Evolutionary conservation across 2,888 invertebrate genomes (phyloP).

Genomic region (Cylindroiulus punctatus): DNA sequence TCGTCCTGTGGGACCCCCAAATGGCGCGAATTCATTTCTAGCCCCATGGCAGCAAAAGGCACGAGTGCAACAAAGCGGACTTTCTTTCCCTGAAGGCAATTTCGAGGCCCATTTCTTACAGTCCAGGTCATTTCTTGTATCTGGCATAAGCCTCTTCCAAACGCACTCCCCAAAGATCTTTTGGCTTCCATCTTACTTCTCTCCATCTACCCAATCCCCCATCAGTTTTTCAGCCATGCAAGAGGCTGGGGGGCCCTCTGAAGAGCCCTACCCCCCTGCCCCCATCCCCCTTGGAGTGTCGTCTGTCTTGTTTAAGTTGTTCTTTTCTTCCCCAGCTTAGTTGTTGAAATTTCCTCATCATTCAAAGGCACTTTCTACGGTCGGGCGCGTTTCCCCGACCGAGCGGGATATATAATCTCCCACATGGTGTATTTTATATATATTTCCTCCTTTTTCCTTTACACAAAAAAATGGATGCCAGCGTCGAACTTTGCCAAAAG

Average conservation of each 20-base stretch:
- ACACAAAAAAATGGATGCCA: neutral
- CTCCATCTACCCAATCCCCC: conserved; percentile 7
- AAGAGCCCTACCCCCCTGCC: too few relatives aligned
- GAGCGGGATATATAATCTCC: neutral
- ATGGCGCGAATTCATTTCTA: neutral
- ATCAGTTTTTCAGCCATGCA: conserved; percentile 10
- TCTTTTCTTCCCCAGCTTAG: neutral
- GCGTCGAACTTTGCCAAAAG: conserved; percentile 16
- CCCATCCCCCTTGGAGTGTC: neutral
- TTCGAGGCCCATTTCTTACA: neutral
- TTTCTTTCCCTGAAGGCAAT: neutral
- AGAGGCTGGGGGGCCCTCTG: too few relatives aligned
- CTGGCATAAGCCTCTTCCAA: neutral
- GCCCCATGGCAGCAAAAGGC: conserved; percentile 12
- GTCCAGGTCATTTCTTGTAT: conserved; percentile 20
- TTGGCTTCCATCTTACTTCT: conserved; percentile 10
- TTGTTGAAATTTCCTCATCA: conserved; percentile 38
- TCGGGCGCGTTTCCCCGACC: neutral
- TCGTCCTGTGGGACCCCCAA: neutral
- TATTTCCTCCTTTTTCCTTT: neutral
- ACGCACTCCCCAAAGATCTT: neutral
- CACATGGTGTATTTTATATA: neutral
- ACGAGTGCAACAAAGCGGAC: neutral
- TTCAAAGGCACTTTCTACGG: conserved; percentile 38
- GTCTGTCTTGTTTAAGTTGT: conserved; percentile 42